Evolutionary conservation across 2,888 invertebrate genomes (phyloP), one percentile per base, ranked within the genome.

Genomic region (Acheta domesticus): DNA sequence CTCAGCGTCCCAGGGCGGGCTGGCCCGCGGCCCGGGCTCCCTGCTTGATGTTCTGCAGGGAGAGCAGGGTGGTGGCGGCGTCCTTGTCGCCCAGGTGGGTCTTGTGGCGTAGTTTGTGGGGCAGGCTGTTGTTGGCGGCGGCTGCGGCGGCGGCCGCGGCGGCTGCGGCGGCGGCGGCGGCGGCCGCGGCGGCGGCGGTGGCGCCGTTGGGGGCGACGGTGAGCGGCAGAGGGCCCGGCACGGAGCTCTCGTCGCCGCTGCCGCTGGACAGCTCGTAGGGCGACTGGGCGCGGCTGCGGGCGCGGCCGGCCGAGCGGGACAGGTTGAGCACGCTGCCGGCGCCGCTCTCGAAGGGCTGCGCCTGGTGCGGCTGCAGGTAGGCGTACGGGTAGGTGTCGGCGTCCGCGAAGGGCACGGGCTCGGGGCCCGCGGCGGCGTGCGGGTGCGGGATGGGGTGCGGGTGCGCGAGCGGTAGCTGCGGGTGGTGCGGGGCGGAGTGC

Each of bases 71-170:
- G 81, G 91, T 91, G 14, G 95, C 95, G n/a, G 86, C 85, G 86
- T 96, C 96, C 86, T 95, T 95, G 86, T 96, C 96, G 14, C 95
- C 95, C 82, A 96, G 89, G 85, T 96, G 94, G 73, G 94, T 94
- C 87, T 97, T 97, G 90, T 97, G 96, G 85, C 97, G 92, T 83
- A 97, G 90, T 86, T 97, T 97, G 84, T 96, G 91, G 3, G 97
- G 97, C 86, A 97, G 89, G 84, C 94, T 92, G 86, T 94, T 94
- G 87, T 94, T 93, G 62, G 91, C 89, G 82, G 92, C 92, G 82
- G 89, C 84, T 2, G 84, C 82, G 74, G 86, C 86, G 50, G 62
- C 62, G 62, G 62, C 19, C 19, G 62, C 16, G 19, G 62, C 49
- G 14, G 76, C 78, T 8, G 74, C 79, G 81, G 77, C 49, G 84